phyloP scores from a whole-genome alignment of 2,888 invertebrate genomes.

The Tuta absoluta region DNA sequence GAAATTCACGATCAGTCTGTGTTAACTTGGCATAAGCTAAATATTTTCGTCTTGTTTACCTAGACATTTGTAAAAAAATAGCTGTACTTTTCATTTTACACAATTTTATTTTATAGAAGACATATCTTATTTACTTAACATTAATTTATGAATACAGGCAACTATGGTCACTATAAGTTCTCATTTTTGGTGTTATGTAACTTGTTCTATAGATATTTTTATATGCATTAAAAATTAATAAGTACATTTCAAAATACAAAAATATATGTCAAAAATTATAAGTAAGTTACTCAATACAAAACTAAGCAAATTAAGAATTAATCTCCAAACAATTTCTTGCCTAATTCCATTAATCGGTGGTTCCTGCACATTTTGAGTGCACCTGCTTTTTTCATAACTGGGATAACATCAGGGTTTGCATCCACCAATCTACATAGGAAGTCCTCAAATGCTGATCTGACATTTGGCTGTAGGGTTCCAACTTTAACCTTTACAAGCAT shows the following conservation, averaged over 20 bases:
- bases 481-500: constrained; percentile 91
- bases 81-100: neutral
- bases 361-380: constrained; percentile 92
- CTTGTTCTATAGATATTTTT: constrained; percentile 18
- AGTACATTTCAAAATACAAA: constrained; percentile 31
- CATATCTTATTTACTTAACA: neutral
- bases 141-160: neutral
- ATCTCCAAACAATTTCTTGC: constrained; percentile 93
- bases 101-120: neutral
- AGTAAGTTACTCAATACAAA: neutral
- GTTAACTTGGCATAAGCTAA: neutral
- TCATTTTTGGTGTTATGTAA: constrained; percentile 25
- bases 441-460: constrained; percentile 95
- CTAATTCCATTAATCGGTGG: constrained; percentile 93
- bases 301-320: constrained; percentile 63
- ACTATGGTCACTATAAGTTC: constrained; percentile 16
- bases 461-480: constrained; percentile 90
- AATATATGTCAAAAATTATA: constrained; percentile 11
- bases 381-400: constrained; percentile 90
- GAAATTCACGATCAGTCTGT: neutral
- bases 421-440: constrained; percentile 92
- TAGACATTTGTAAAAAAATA: neutral
- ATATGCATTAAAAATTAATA: constrained; percentile 22
- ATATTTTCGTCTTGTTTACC: neutral
- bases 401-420: constrained; percentile 87